Evolutionary conservation across 2,113 vertebrate genomes (phyloP), one percentile per base, ranked within the genome.

Genomic region (Zapornia atra): DNA sequence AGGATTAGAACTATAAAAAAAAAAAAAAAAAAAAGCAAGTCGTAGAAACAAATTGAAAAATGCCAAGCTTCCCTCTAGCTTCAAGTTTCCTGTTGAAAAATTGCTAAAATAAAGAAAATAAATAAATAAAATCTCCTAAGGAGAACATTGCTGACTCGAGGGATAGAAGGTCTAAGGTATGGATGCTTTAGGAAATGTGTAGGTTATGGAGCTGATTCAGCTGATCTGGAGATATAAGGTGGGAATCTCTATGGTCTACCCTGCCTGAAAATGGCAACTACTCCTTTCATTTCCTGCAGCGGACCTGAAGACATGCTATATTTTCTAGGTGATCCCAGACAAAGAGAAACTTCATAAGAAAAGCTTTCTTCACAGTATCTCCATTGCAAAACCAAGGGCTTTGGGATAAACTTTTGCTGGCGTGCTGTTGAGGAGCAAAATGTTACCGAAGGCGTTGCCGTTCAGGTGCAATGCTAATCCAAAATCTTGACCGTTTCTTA

Each of bases 231-330:
- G 82, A 50, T 66, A 82, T 94, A 71, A 95, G 81, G 80, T 66
- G 73, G 48, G 66, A 68, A 78, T 73, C 59, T 75, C 64, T 51
- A 12, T 51, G 66, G 16, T 54, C 50, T 65, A 33, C 29, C 60
- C 42, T 0, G 2, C 64, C 64, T 92, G 68, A 64, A 72, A 87
- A 75, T 28, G 42, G 76, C 72, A 86, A 90, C 78, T 48, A 78
- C 29, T 68, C 90, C 42, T 84, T 96, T 95, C 51, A 96, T 96
- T 96, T 95, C 95, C 95, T 95, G 92, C 51, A 73, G 66, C 3
- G 1, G 17, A n/a, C 48, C 76, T 75, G 82, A 77, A 83, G 88
- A 77, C 1, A 7, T 90, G 77, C 93, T 93, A 63, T 0, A 38
- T 90, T 86, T 73, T 48, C 80, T 86, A 50, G 60, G 54, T 22